A percentile compares a stretch with the other conserved stretches of the same genome.
These are phyloP conservation scores for Chymomyza fuscimana DNA, from an alignment of 2,888 invertebrate genomes.

Conservation along the genomic window DNA sequence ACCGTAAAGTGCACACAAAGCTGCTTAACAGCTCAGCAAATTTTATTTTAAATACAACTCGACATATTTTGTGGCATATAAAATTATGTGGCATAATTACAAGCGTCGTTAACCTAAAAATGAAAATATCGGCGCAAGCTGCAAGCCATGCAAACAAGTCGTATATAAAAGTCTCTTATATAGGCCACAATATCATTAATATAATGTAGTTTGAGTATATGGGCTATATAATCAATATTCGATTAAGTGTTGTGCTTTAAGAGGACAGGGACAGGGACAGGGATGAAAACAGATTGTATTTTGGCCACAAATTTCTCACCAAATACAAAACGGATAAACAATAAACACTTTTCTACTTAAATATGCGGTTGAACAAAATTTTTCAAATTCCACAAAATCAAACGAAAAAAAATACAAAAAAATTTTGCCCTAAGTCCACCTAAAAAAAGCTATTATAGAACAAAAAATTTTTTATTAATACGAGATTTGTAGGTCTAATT, in stretches of 20 bases:
- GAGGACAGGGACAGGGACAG: background rate
- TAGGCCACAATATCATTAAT: background rate
- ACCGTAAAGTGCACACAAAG: background rate
- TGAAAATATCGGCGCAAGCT: background rate
- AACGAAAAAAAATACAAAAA: too few species aligned
- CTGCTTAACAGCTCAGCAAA: background rate
- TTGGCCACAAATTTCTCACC: background rate
- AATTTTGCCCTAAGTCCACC: too few species aligned
- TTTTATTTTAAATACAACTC: background rate
- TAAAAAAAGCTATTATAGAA: too few species aligned
- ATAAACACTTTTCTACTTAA: conserved; percentile 8
- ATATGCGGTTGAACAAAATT: too few species aligned
- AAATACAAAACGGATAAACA: conserved; percentile 9
- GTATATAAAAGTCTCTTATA: background rate
- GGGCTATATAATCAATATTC: background rate
- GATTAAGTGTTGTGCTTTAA: background rate
- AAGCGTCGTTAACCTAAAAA: background rate
- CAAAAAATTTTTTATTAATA: too few species aligned
- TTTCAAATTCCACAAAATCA: too few species aligned
- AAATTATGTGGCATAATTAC: background rate
- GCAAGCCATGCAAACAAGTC: background rate
- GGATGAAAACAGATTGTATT: background rate
- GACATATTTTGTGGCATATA: background rate
- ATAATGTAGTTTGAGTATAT: background rate
- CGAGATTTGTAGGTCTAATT: too few species aligned